Evolutionary conservation across 2,888 invertebrate species (phyloP).

Genomic region (Gymnoscelis rufifasciata): DNA sequence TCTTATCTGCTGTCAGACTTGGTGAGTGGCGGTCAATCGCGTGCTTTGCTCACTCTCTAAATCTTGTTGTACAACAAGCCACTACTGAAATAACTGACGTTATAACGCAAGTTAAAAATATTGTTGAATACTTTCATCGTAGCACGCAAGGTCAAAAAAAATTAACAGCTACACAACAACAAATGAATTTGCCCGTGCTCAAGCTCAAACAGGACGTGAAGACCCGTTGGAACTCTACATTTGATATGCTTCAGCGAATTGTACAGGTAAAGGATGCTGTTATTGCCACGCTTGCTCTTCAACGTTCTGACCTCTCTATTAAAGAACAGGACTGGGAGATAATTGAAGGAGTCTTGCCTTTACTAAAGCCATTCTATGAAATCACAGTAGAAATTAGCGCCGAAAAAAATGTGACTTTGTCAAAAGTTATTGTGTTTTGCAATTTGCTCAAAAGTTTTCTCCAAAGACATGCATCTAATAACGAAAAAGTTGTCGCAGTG

Average conservation of each 20-base stretch:
- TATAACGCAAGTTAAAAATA: background rate
- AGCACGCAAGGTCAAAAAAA: background rate
- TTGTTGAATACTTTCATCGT: background rate
- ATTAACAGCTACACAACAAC: background rate
- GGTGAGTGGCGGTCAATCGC: background rate
- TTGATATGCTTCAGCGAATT: conserved; percentile 14
- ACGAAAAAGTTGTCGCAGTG: too few relatives aligned
- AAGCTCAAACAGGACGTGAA: conserved; percentile 8
- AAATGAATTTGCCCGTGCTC: background rate
- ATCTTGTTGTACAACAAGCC: background rate
- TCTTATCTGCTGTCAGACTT: background rate
- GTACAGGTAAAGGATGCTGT: conserved; percentile 14
- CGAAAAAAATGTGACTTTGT: conserved; percentile 1
- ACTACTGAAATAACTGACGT: background rate
- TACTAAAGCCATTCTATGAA: conserved; percentile 2
- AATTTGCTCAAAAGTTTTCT: too few relatives aligned
- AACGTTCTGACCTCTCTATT: conserved; percentile 11
- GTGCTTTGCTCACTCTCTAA: background rate
- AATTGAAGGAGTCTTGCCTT: conserved; percentile 12
- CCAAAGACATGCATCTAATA: too few relatives aligned
- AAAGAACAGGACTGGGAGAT: conserved; percentile 9
- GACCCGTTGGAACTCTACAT: conserved; percentile 17
- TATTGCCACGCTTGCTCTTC: conserved; percentile 12
- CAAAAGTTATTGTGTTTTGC: conserved; percentile 1
- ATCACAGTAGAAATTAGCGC: conserved; percentile 1